Percentiles rank a stretch among this genome's conserved stretches.
Conservation (phyloP, 2,113 vertebrate species). For the Tichodroma muraria region DNA sequence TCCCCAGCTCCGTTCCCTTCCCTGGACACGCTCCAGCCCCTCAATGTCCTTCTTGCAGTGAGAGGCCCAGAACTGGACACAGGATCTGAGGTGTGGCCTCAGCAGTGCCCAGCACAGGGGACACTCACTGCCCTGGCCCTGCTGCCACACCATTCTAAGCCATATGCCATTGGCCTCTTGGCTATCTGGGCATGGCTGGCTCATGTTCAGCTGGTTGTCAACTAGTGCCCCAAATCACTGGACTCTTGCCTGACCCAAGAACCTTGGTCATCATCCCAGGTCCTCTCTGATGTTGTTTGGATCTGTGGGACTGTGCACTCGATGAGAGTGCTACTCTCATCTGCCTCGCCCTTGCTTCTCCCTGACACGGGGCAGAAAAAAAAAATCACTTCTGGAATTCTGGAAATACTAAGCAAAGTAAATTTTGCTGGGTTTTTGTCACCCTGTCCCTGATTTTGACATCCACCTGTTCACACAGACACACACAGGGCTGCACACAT, state of each 20-base stretch:
- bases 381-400: fast-evolving
- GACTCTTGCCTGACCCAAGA: not conserved
- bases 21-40: not conserved
- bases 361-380: not conserved
- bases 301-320: not conserved
- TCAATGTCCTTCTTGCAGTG: fast-evolving
- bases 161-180: not conserved
- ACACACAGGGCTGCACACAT: not conserved
- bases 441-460: not conserved
- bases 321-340: fast-evolving
- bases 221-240: not conserved
- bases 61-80: not conserved
- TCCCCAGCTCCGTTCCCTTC: not conserved
- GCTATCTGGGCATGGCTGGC: not conserved
- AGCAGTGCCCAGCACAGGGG: not conserved
- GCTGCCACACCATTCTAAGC: not conserved
- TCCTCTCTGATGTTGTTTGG: not conserved
- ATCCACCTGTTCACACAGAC: not conserved
- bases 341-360: not conserved
- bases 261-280: not conserved
- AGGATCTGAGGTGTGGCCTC: not conserved
- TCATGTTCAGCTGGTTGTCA: not conserved
- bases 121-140: not conserved
- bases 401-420: not conserved
- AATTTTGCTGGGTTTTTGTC: not conserved